phyloP scores from a whole-genome alignment of 2,888 invertebrate genomes.

The Plusia festucae region DNA sequence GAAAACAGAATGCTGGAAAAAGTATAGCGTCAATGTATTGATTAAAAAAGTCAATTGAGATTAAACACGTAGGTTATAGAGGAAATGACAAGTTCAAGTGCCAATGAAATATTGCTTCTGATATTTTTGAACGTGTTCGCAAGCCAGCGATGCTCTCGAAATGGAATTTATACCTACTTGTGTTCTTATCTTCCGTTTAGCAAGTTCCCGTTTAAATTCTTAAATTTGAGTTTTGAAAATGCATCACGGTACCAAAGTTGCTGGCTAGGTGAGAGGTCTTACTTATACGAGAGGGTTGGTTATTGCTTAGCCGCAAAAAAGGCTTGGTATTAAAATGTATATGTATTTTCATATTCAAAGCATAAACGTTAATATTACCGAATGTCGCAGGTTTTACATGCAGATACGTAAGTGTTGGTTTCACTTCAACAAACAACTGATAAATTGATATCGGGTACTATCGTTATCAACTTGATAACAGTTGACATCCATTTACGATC shows the following conservation, averaged over 20 bases:
- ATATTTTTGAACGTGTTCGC: slow-evolving; percentile 15
- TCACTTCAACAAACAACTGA: slow-evolving; percentile 67
- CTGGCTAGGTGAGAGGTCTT: background rate
- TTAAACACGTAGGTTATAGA: slow-evolving; percentile 46
- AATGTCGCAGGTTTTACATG: slow-evolving; percentile 30
- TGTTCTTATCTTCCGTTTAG: slow-evolving; percentile 9
- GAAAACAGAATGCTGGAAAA: slow-evolving; percentile 36
- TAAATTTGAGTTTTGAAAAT: background rate
- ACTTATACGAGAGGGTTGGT: background rate
- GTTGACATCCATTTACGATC: slow-evolving; percentile 60
- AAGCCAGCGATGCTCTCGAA: background rate
- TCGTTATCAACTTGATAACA: slow-evolving; percentile 60
- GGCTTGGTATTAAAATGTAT: background rate
- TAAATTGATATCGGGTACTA: slow-evolving; percentile 62
- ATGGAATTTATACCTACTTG: background rate
- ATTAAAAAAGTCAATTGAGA: slow-evolving; percentile 38
- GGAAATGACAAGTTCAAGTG: slow-evolving; percentile 26
- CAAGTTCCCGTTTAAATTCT: slow-evolving; percentile 1
- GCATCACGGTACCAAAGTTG: background rate
- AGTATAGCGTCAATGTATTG: slow-evolving; percentile 38
- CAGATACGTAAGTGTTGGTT: slow-evolving; percentile 53
- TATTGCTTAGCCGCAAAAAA: background rate
- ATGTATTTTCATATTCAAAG: background rate
- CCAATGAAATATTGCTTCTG: slow-evolving; percentile 30
- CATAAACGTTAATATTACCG: slow-evolving; percentile 25